These are phyloP conservation scores for Danio tinwini DNA, from an alignment of 2,797 vertebrate species.

Conservation along the genomic window DNA sequence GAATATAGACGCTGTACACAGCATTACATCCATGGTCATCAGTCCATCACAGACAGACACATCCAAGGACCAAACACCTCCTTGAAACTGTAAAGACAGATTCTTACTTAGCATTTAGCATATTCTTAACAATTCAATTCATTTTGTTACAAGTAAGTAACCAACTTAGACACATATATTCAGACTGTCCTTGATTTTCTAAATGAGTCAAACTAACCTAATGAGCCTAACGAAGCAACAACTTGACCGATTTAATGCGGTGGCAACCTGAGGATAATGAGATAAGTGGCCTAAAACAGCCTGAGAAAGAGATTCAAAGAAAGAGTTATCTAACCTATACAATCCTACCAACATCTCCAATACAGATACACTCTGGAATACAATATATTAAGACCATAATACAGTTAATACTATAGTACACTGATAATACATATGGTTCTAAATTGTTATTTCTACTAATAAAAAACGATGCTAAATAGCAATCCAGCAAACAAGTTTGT, in stretches of 20 bases:
- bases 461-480: too few relatives aligned
- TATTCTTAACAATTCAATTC: not conserved
- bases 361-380: too few relatives aligned
- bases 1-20: slow-evolving; percentile 97
- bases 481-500: too few relatives aligned
- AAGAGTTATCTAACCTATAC: not conserved
- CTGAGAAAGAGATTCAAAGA: slow-evolving; percentile 22
- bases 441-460: too few relatives aligned
- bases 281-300: slow-evolving; percentile 49
- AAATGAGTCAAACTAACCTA: slow-evolving; percentile 34
- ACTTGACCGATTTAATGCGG: slow-evolving; percentile 48
- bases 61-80: slow-evolving; percentile 88
- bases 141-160: too few relatives aligned
- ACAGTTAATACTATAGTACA: too few relatives aligned
- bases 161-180: not conserved
- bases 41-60: slow-evolving; percentile 85
- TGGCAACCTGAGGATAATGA: slow-evolving; percentile 50
- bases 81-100: slow-evolving; percentile 84
- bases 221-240: slow-evolving; percentile 25
- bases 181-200: slow-evolving; percentile 21
- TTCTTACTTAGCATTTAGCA: not conserved
- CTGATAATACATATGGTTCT: too few relatives aligned
- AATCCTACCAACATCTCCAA: too few relatives aligned
- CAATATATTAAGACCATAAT: too few relatives aligned
- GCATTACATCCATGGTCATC: slow-evolving; percentile 97